These are phyloP conservation scores for Sceloporus tristichus DNA, from an alignment of 2,113 vertebrate species.

Conservation along the genomic window DNA sequence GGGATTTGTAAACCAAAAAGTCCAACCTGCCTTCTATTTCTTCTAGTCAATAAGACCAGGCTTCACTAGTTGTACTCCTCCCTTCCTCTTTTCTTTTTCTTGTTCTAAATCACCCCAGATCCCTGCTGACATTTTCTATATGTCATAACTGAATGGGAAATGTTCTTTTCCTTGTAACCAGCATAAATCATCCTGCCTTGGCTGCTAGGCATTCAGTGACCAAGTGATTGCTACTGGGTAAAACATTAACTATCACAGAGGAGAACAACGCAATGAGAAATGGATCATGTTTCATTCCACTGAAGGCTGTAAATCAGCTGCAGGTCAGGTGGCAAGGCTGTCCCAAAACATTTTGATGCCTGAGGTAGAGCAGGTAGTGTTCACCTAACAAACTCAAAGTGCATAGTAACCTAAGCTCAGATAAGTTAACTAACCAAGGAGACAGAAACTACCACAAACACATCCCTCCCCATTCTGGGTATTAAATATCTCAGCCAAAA, in stretches of 20 bases:
- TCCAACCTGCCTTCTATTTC: too few species aligned
- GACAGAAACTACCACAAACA: too few species aligned
- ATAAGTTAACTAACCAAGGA: too few species aligned
- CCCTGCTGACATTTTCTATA: neutral
- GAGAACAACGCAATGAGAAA: slow-evolving; percentile 54
- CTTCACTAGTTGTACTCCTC: neutral
- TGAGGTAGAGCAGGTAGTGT: too few species aligned
- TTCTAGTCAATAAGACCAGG: neutral
- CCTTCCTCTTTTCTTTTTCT: too few species aligned
- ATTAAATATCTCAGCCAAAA: too few species aligned
- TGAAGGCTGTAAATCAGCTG: slow-evolving; percentile 59
- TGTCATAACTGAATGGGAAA: neutral
- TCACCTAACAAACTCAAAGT: too few species aligned
- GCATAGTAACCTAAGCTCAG: too few species aligned
- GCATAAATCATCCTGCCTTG: slow-evolving; percentile 68
- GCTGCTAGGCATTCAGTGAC: slow-evolving; percentile 67
- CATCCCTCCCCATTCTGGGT: too few species aligned
- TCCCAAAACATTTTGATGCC: neutral
- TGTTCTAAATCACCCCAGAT: too few species aligned
- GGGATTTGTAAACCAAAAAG: neutral
- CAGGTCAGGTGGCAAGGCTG: slow-evolving; percentile 28
- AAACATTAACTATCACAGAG: slow-evolving; percentile 69
- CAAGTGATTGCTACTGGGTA: slow-evolving; percentile 61
- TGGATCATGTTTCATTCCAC: slow-evolving; percentile 59
- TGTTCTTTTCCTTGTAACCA: neutral